Conservation (phyloP, 2,113 vertebrate genomes). For the Hipposideros armiger region DNA sequence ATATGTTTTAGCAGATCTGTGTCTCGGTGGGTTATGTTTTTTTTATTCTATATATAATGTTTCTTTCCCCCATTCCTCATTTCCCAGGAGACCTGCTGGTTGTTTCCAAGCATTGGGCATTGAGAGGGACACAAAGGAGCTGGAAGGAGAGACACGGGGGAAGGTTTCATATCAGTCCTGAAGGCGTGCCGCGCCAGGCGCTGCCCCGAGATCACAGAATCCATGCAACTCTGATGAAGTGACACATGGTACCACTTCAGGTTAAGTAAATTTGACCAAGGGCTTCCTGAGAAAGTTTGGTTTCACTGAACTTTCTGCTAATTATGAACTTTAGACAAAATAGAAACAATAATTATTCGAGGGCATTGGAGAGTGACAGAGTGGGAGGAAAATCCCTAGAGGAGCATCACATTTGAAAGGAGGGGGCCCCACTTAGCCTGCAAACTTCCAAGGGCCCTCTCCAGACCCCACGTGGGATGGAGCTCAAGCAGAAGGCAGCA, state of each 20-base stretch:
- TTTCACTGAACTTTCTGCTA: not conserved
- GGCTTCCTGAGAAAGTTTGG: not conserved
- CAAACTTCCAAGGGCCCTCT: not conserved
- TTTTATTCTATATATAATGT: not conserved
- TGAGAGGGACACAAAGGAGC: not conserved
- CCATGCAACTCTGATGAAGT: not conserved
- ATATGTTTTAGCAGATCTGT: not conserved
- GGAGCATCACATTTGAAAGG: no score
- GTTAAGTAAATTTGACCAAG: not conserved
- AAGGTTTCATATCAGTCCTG: accelerated
- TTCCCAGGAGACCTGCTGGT: not conserved
- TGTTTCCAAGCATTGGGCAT: not conserved
- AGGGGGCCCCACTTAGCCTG: no score
- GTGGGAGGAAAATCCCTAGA: not conserved
- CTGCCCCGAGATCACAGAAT: not conserved
- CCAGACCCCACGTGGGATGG: accelerated
- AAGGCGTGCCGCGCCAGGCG: accelerated
- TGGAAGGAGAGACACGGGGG: not conserved
- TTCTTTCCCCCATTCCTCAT: no score
- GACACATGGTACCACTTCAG: accelerated
- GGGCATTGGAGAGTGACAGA: not conserved
- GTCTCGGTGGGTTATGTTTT: not conserved
- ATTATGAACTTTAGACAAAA: not conserved
- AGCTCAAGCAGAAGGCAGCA: accelerated
- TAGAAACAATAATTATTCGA: not conserved